Evolutionary conservation across 2,113 vertebrate species (phyloP), one percentile per base, ranked within the genome.

Genomic region (Ptyas mucosa): DNA sequence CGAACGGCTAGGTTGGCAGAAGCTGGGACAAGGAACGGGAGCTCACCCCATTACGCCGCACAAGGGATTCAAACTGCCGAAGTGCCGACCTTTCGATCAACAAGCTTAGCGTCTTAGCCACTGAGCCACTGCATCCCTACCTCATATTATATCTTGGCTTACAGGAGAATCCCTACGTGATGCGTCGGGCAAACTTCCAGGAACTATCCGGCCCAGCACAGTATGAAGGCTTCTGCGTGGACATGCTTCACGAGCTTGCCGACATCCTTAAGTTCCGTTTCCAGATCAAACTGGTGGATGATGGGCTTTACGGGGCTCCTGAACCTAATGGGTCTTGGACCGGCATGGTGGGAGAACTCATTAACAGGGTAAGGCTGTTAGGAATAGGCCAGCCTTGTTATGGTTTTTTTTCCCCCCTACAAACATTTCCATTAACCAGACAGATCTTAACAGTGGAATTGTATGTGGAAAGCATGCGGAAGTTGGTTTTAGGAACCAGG

Each of bases 311-410:
- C 0, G 99, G 99, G 0, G 99, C 98, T 0, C 99, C 99, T 0
- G 99, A 99, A 81, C 98, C 98, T 93, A 99, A 99, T 0, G 99
- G 99, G 46, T 99, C 98, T 95, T 99, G 99, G 99, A 99, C 98
- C 0, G 99, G 99, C 85, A 99, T 99, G 99, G 99, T 99, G 89
- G 99, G 98, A 9, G 99, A 99, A 96, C 98, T 99, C 91, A 99
- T 99, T 97, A 98, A 99, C 95, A 96, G 99, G 98, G 99, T 99
- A 98, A 0, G 90, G 88, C 23, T 29, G 57, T 26, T 43, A 12
- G 8, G 91, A 34, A 64, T 5, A 12, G 5, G 14, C 29, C 54
- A 21, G 46, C 53, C 5, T 6, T 52, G 3, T 3, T 29, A 0
- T 4, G 3, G 3, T 49, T 34, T 2, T 18, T 49, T 64, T 34